These are phyloP conservation scores for Solea senegalensis DNA, from an alignment of 2,113 vertebrate species.

Conservation along the genomic window DNA sequence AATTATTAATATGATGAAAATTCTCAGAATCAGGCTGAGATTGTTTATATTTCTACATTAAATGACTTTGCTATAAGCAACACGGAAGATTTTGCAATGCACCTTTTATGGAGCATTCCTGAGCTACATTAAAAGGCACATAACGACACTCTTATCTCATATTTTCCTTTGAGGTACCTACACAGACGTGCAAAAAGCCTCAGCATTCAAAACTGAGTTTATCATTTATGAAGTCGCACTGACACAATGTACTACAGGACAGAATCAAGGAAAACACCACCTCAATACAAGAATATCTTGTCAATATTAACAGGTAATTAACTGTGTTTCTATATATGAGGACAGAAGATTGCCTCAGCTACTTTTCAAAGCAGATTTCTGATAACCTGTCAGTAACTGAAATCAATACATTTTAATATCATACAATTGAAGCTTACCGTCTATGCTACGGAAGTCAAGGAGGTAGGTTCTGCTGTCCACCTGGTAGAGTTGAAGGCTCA, in stretches of 20 bases:
- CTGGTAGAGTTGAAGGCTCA: constrained; percentile 98
- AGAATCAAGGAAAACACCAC: constrained; percentile 23
- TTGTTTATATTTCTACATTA: not conserved
- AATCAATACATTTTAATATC: not conserved
- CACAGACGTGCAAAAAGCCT: constrained; percentile 3
- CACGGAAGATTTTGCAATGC: not conserved
- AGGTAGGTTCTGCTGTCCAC: constrained; percentile 98
- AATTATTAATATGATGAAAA: not conserved
- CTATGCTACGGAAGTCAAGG: constrained; percentile 97
- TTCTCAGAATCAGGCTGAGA: not conserved
- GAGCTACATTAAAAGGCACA: constrained; percentile 2
- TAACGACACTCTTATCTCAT: constrained; percentile 45
- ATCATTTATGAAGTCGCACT: constrained; percentile 52
- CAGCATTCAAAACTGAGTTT: constrained; percentile 20
- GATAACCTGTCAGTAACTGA: no score
- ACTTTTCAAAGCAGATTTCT: no score
- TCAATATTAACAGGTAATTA: not conserved
- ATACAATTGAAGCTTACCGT: constrained; percentile 84
- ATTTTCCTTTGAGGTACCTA: constrained; percentile 39
- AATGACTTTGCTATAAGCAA: not conserved
- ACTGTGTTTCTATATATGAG: not conserved
- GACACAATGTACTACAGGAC: not conserved
- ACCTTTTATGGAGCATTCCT: constrained; percentile 31
- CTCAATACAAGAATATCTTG: not conserved
- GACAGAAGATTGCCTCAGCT: no score